Evolutionary conservation across 1,140 invertebrate species (phyloP).

Genomic region (Nymphalis io): DNA sequence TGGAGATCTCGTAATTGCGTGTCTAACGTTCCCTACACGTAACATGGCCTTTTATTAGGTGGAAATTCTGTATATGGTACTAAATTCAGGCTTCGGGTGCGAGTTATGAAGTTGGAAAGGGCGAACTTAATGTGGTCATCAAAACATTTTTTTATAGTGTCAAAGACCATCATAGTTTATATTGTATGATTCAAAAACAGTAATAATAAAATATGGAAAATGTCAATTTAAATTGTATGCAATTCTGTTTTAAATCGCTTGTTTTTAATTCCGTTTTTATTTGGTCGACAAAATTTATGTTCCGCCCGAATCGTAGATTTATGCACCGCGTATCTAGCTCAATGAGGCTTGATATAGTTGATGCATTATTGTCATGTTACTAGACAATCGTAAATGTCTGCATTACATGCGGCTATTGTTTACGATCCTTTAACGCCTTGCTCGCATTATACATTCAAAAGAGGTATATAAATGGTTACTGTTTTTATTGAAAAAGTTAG

Average conservation of each 20-base stretch:
- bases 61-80: slow-evolving; percentile 76
- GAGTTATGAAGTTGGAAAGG: slow-evolving; percentile 59
- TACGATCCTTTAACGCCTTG: slow-evolving; percentile 67
- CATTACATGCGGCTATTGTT: slow-evolving; percentile 70
- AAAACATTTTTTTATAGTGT: background rate
- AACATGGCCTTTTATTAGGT: slow-evolving; percentile 79
- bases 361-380: slow-evolving; percentile 72
- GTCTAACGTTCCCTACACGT: slow-evolving; percentile 75
- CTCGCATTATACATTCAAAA: slow-evolving; percentile 56
- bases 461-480: slow-evolving; percentile 39
- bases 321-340: slow-evolving; percentile 65
- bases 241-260: slow-evolving; percentile 12
- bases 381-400: slow-evolving; percentile 71
- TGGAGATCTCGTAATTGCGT: slow-evolving; percentile 69
- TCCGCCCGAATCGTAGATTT: slow-evolving; percentile 58
- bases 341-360: slow-evolving; percentile 73
- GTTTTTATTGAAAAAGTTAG: slow-evolving; percentile 28
- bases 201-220: slow-evolving; percentile 5
- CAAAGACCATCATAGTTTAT: background rate
- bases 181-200: background rate
- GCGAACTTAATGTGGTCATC: slow-evolving; percentile 9
- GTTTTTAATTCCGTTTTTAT: slow-evolving; percentile 15
- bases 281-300: slow-evolving; percentile 39
- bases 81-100: slow-evolving; percentile 60
- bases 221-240: slow-evolving; percentile 6